Evolutionary conservation across 2,797 vertebrate genomes (phyloP).

Genomic region (Enteromius argenteus): DNA sequence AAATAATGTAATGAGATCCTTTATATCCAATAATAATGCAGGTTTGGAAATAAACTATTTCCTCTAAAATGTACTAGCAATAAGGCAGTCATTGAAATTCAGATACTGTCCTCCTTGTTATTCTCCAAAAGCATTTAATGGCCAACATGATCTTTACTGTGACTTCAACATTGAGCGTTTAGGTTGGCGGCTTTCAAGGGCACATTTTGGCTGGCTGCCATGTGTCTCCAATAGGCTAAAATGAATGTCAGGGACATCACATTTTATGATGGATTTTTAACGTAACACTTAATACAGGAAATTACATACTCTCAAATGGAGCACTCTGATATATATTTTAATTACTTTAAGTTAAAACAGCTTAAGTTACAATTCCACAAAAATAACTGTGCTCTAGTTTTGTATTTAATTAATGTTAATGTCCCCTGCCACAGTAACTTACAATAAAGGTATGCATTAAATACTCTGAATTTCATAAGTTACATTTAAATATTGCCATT

Average conservation of each 20-base stretch:
- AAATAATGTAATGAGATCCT: not conserved
- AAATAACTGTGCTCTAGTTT: not conserved
- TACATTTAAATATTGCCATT: constrained; percentile 15
- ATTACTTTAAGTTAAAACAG: constrained; percentile 9
- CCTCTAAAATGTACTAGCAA: not conserved
- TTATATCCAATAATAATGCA: not conserved
- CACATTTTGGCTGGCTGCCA: constrained; percentile 58
- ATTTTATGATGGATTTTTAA: constrained; percentile 40
- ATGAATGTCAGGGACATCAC: constrained; percentile 43
- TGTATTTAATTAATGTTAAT: not conserved
- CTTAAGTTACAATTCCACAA: not conserved
- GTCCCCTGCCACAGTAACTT: not conserved
- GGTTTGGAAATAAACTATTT: not conserved
- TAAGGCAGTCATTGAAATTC: constrained; percentile 60
- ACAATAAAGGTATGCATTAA: not conserved
- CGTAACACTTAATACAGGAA: constrained; percentile 16
- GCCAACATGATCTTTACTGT: constrained; percentile 56
- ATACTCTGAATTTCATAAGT: not conserved
- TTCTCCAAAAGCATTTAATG: constrained; percentile 60
- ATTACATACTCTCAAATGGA: not conserved
- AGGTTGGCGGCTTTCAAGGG: constrained; percentile 52
- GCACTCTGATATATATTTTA: constrained; percentile 1
- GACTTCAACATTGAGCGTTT: constrained; percentile 52
- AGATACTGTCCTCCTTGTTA: constrained; percentile 42
- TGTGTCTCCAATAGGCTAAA: constrained; percentile 38